Conservation (phyloP, 2,113 vertebrate species). For the Chionodraco myersi region DNA sequence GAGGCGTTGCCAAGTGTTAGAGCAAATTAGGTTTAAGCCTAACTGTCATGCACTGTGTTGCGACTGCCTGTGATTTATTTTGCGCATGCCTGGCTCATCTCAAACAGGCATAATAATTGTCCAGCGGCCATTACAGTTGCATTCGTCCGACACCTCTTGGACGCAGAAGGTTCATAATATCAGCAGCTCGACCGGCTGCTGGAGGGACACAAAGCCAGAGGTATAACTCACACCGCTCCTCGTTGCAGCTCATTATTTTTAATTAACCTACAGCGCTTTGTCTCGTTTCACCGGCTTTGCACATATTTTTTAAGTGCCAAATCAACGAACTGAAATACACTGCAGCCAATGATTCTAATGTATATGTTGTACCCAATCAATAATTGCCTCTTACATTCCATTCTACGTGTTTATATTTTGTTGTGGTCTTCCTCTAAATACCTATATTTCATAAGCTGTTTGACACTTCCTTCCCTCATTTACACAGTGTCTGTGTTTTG, state of each 20-base stretch:
- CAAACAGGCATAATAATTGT: no score
- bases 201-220: background rate
- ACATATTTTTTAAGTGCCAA: background rate
- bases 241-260: constrained; percentile 12
- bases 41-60: no score
- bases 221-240: background rate
- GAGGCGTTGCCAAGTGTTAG: no score
- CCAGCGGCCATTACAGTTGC: no score
- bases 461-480: background rate
- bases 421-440: background rate
- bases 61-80: no score
- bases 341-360: background rate
- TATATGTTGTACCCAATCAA: background rate
- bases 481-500: background rate
- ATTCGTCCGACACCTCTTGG: no score
- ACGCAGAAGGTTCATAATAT: background rate
- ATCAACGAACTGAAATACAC: background rate
- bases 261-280: background rate
- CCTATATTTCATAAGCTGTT: background rate
- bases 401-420: background rate
- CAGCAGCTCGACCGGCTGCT: background rate
- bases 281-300: background rate
- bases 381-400: background rate
- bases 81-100: no score
- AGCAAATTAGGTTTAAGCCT: no score